phyloP scores from a whole-genome alignment of 2,888 invertebrate species.

The Euclidia mi region DNA sequence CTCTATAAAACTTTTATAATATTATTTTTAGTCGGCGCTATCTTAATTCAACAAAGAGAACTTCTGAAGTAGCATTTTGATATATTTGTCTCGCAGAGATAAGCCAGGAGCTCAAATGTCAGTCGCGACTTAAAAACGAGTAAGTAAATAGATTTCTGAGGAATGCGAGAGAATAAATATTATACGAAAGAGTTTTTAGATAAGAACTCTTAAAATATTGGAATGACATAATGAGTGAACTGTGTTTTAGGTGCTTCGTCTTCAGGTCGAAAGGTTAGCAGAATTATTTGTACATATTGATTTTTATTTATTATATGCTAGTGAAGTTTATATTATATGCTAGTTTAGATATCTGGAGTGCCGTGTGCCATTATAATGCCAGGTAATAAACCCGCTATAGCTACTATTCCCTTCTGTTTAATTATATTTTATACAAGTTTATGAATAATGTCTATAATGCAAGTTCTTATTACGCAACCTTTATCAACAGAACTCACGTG shows the following conservation, averaged over 20 bases:
- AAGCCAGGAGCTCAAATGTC: slow-evolving; percentile 55
- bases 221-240: background rate
- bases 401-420: too few relatives aligned
- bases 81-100: slow-evolving; percentile 75
- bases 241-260: background rate
- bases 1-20: slow-evolving; percentile 69
- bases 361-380: too few relatives aligned
- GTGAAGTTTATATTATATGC: too few relatives aligned
- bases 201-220: background rate
- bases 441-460: too few relatives aligned
- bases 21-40: slow-evolving; percentile 72
- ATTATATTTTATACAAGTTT: too few relatives aligned
- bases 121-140: slow-evolving; percentile 26
- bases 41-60: slow-evolving; percentile 72
- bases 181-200: slow-evolving; percentile 27
- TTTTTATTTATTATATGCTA: too few relatives aligned
- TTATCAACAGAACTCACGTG: too few relatives aligned
- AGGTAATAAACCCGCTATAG: too few relatives aligned
- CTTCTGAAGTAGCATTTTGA: slow-evolving; percentile 83
- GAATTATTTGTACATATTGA: too few relatives aligned
- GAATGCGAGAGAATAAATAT: slow-evolving; percentile 21
- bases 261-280: too few relatives aligned
- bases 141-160: slow-evolving; percentile 34
- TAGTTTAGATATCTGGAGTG: too few relatives aligned
- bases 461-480: too few relatives aligned